These are phyloP conservation scores for Capitella teleta DNA, from an alignment of 1,140 invertebrate genomes.

Conservation along the genomic window DNA sequence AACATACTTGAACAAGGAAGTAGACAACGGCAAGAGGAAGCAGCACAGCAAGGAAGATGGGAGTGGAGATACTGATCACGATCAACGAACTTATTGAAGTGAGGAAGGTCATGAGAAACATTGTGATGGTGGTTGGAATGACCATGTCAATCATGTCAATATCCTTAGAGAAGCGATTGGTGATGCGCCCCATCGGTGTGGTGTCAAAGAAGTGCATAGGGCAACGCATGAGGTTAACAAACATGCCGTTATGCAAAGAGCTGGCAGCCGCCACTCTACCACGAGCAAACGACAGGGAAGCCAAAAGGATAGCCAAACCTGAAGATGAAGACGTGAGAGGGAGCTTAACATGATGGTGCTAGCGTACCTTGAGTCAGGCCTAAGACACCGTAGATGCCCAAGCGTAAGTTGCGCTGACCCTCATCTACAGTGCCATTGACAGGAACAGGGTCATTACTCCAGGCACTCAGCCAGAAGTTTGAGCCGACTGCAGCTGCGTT, in stretches of 20 bases:
- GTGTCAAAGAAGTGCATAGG: constrained; percentile 61
- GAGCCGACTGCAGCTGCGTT: constrained; percentile 76
- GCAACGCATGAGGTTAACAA: constrained; percentile 48
- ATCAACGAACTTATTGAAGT: constrained; percentile 8
- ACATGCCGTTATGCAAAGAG: constrained; percentile 10
- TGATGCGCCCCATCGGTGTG: constrained; percentile 44
- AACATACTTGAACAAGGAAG: constrained; percentile 12
- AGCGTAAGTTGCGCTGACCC: constrained; percentile 13
- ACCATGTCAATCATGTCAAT: constrained; percentile 45
- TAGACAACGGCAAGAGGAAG: constrained; percentile 9
- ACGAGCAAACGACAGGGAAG: neutral
- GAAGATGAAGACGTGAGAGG: neutral
- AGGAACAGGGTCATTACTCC: constrained; percentile 54
- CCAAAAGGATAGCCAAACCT: neutral
- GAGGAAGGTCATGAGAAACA: constrained; percentile 2
- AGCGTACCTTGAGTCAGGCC: constrained; percentile 45
- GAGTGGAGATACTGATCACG: constrained; percentile 10
- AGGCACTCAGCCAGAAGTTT: constrained; percentile 82
- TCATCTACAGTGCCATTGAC: constrained; percentile 14
- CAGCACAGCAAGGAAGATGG: constrained; percentile 7
- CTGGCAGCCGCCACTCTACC: constrained; percentile 5
- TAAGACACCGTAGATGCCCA: constrained; percentile 35
- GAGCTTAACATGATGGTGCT: neutral
- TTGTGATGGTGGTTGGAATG: constrained; percentile 24
- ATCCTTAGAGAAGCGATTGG: constrained; percentile 55